Evolutionary conservation across 2,888 invertebrate species (phyloP).

Genomic region (Rhagophthalmus giganteus): DNA sequence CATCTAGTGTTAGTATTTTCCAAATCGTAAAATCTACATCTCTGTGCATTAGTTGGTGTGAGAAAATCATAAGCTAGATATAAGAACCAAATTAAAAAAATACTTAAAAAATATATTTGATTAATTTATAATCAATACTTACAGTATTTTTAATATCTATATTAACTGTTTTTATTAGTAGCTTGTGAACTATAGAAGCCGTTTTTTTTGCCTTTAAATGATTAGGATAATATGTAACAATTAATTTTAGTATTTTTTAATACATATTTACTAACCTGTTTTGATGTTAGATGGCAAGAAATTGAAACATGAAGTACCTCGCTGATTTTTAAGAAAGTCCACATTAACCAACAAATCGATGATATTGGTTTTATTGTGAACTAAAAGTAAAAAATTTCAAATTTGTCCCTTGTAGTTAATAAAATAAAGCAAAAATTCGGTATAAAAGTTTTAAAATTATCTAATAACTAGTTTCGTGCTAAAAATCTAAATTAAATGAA

Average conservation of each 20-base stretch:
- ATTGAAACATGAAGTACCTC: constrained; percentile 19
- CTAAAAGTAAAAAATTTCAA: constrained; percentile 8
- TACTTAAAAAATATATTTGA: too few relatives aligned
- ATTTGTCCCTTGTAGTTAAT: too few relatives aligned
- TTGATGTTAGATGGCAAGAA: constrained; percentile 12
- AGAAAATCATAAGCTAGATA: constrained; percentile 36
- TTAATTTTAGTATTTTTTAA: not conserved
- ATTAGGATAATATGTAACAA: constrained; percentile 2
- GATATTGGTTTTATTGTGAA: constrained; percentile 13
- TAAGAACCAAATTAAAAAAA: too few relatives aligned
- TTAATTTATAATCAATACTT: too few relatives aligned
- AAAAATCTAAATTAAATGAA: too few relatives aligned
- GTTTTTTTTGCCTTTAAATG: constrained; percentile 24
- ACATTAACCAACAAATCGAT: constrained; percentile 12
- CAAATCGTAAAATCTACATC: constrained; percentile 32
- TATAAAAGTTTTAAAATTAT: too few relatives aligned
- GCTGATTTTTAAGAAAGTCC: constrained; percentile 13
- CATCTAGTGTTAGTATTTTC: constrained; percentile 34
- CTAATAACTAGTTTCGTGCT: too few relatives aligned
- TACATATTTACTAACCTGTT: constrained; percentile 8
- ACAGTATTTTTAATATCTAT: constrained; percentile 28
- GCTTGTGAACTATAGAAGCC: constrained; percentile 26
- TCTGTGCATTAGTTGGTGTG: constrained; percentile 35
- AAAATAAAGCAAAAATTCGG: too few relatives aligned
- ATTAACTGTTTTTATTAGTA: constrained; percentile 24